These are phyloP conservation scores for Drosophila nebulosa DNA, from an alignment of 1,140 invertebrate species.

Conservation along the genomic window DNA sequence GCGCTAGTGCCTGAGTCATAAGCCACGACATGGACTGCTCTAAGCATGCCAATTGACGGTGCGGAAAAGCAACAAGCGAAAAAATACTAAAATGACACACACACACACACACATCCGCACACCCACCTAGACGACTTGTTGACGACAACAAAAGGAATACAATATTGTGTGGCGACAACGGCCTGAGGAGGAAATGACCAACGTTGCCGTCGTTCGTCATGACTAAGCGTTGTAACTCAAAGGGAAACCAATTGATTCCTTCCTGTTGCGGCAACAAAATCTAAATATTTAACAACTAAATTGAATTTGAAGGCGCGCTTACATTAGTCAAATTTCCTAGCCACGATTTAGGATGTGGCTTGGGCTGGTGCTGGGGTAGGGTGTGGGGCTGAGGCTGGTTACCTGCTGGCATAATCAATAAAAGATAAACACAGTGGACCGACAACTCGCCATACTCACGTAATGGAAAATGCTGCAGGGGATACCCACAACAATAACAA, in stretches of 20 bases:
- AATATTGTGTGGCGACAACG: conserved; percentile 22
- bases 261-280: conserved; percentile 67
- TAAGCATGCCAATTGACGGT: conserved; percentile 46
- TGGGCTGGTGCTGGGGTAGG: conserved; percentile 1
- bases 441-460: conserved; percentile 44
- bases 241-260: conserved; percentile 75
- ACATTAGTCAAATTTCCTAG: conserved; percentile 70
- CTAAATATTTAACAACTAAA: conserved; percentile 78
- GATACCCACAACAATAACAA: conserved; percentile 41
- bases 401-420: conserved; percentile 74
- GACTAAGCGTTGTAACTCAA: conserved; percentile 59
- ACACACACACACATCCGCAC: conserved; percentile 19
- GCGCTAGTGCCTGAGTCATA: conserved; percentile 47
- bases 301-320: conserved; percentile 69
- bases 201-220: conserved; percentile 33
- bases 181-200: conserved; percentile 55
- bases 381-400: conserved; percentile 11
- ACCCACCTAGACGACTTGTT: not conserved
- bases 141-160: conserved; percentile 61
- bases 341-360: conserved; percentile 26
- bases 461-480: conserved; percentile 66
- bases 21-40: conserved; percentile 18
- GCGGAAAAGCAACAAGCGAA: conserved; percentile 51
- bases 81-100: conserved; percentile 35
- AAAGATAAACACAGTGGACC: conserved; percentile 70